Conservation (phyloP, 2,888 invertebrate genomes). For the Plebejus argus region DNA sequence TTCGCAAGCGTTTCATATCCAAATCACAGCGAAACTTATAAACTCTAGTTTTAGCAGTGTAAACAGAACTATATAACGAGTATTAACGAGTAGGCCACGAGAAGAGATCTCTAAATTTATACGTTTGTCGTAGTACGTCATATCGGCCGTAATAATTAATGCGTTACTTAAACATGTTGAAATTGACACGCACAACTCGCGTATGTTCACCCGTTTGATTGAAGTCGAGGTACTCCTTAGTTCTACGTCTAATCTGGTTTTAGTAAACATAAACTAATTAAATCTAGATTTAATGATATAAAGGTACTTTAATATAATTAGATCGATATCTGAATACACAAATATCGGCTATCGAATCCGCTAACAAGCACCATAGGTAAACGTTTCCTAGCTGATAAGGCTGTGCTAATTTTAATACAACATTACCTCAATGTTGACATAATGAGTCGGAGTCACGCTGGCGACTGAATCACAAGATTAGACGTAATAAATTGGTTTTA, state of each 20-base stretch:
- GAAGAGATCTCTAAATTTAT: no score
- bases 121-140: no score
- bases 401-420: slow-evolving; percentile 17
- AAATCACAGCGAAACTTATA: no score
- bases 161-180: no score
- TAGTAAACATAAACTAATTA: neutral
- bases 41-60: no score
- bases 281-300: neutral
- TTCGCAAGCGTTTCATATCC: no score
- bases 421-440: slow-evolving; percentile 25
- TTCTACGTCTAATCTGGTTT: neutral
- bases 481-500: neutral
- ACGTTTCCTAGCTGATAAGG: slow-evolving; percentile 23
- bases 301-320: neutral
- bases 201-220: no score
- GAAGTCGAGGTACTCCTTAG: no score
- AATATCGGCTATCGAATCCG: neutral
- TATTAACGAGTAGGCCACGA: no score
- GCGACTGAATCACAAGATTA: neutral
- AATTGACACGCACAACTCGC: no score
- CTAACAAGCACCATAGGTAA: neutral
- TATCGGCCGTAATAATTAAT: no score
- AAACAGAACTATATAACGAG: no score
- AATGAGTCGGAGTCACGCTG: neutral
- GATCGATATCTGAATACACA: neutral